Evolutionary conservation across 2,113 vertebrate species (phyloP).

Genomic region (Numenius arquata): DNA sequence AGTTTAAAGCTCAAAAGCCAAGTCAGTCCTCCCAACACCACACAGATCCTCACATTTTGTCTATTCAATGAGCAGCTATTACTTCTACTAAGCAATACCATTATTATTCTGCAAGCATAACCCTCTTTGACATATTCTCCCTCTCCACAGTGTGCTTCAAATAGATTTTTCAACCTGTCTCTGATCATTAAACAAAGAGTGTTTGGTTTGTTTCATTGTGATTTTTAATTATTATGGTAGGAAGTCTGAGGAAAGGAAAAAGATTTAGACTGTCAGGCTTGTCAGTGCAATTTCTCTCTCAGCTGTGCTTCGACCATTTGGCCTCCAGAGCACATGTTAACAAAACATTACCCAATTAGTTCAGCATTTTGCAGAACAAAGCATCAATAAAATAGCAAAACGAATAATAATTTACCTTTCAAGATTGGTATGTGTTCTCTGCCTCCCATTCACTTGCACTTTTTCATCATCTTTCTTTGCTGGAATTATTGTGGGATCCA

Average conservation of each 20-base stretch:
- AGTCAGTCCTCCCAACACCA: not conserved
- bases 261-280: slow-evolving; percentile 1
- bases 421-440: slow-evolving; percentile 75
- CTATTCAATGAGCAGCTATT: not conserved
- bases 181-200: not conserved
- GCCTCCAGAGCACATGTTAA: not conserved
- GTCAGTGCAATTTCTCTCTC: slow-evolving; percentile 33
- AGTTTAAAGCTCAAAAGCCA: not conserved
- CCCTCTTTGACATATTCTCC: not conserved
- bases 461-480: slow-evolving; percentile 86
- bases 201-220: not conserved
- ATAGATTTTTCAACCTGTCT: slow-evolving; percentile 19
- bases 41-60: not conserved
- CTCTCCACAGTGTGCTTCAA: not conserved
- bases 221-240: not conserved
- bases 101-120: not conserved
- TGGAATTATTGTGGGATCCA: slow-evolving; percentile 89
- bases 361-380: slow-evolving; percentile 28
- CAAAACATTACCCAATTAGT: slow-evolving; percentile 30
- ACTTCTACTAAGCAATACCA: not conserved
- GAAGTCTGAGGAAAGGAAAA: not conserved
- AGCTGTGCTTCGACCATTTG: not conserved
- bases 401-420: slow-evolving; percentile 79
- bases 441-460: slow-evolving; percentile 76
- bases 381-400: not conserved